phyloP scores from a whole-genome alignment of 2,888 invertebrate species.

The Aquatica leii region DNA sequence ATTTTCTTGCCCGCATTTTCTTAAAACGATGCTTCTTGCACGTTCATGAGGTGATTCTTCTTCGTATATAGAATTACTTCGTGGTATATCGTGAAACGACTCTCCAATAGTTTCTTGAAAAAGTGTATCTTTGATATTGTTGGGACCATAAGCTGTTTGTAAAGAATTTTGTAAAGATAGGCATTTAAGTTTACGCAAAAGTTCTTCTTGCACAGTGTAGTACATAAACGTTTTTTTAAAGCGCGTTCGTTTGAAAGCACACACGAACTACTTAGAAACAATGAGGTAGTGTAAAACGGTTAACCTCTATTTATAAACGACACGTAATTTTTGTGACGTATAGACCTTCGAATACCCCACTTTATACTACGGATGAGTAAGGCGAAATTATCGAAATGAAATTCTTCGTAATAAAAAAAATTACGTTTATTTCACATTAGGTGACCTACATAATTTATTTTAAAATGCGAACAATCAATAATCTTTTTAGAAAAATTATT shows the following conservation, averaged over 20 bases:
- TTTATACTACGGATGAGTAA: not conserved
- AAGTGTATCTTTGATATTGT: slow-evolving; percentile 32
- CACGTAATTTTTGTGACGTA: slow-evolving; percentile 5
- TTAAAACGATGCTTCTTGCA: slow-evolving; percentile 62
- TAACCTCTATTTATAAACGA: slow-evolving; percentile 29
- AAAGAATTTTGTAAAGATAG: slow-evolving; percentile 25
- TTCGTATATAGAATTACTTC: slow-evolving; percentile 10
- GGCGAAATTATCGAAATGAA: not conserved
- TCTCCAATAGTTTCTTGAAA: slow-evolving; percentile 25
- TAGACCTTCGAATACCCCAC: slow-evolving; percentile 7
- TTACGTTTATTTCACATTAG: too few species aligned
- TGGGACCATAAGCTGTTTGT: slow-evolving; percentile 41
- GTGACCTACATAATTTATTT: too few species aligned
- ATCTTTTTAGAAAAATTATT: too few species aligned
- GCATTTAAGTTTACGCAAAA: slow-evolving; percentile 31
- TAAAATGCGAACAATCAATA: too few species aligned
- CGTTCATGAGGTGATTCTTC: not conserved
- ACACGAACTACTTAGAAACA: slow-evolving; percentile 9
- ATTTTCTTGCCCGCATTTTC: slow-evolving; percentile 73
- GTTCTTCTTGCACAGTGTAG: slow-evolving; percentile 27
- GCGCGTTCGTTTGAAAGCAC: not conserved
- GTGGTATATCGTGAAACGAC: not conserved
- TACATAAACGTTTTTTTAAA: slow-evolving; percentile 29
- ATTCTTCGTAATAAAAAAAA: too few species aligned
- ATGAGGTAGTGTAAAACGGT: slow-evolving; percentile 4